Percentiles rank a stretch among this genome's conserved stretches.
Evolutionary conservation across 2,797 vertebrate genomes (phyloP).

Genomic region (Syngnathus rostellatus): DNA sequence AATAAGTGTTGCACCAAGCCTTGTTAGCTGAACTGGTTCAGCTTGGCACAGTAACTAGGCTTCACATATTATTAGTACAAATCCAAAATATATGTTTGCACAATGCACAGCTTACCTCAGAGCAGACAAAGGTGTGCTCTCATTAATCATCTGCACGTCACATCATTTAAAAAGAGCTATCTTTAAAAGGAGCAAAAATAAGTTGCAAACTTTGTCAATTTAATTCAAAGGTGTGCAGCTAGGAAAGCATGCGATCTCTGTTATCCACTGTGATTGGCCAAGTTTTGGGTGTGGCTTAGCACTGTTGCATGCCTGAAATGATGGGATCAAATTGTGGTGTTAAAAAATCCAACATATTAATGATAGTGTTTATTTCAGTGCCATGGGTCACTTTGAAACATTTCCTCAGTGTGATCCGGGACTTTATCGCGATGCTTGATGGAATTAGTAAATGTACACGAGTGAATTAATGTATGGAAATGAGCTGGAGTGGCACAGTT

Average conservation of each 20-base stretch:
- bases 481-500: constrained; percentile 45
- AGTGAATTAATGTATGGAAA: constrained; percentile 66
- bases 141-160: background rate
- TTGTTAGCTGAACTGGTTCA: too few relatives aligned
- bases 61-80: too few relatives aligned
- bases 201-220: background rate
- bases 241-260: background rate
- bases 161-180: background rate
- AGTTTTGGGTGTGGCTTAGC: background rate
- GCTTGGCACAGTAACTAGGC: too few relatives aligned
- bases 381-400: constrained; percentile 45
- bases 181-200: background rate
- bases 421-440: constrained; percentile 40
- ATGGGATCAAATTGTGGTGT: background rate
- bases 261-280: background rate
- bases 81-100: background rate
- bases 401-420: constrained; percentile 44
- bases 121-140: background rate
- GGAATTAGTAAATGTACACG: constrained; percentile 58
- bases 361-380: constrained; percentile 11
- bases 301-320: background rate
- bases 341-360: background rate
- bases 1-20: too few relatives aligned
- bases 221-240: background rate
- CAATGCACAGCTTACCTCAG: background rate